A percentile compares a stretch with the other conserved stretches of the same genome.
Conservation (phyloP, 2,888 invertebrate species). For the Hypolimnas misippus region DNA sequence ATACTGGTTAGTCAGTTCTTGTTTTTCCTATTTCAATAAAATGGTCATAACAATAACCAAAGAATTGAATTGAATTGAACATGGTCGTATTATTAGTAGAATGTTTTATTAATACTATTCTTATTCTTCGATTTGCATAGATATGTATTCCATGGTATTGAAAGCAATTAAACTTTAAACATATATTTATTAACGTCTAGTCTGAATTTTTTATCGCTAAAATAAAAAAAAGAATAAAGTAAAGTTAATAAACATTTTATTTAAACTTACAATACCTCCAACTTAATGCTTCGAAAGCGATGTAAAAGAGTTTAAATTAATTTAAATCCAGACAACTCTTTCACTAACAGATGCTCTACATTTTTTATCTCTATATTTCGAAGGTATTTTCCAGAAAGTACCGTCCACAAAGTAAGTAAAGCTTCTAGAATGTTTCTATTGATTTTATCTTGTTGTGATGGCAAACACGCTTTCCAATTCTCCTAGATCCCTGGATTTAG, state of each 20-base stretch:
- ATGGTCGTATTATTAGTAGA: not conserved
- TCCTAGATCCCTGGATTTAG: conserved; percentile 31
- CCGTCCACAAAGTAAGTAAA: conserved; percentile 17
- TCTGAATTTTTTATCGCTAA: no score
- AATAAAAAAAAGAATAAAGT: no score
- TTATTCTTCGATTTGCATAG: not conserved
- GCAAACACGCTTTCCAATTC: conserved; percentile 36
- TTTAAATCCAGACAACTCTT: no score
- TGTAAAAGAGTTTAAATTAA: no score
- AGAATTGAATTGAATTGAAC: no score
- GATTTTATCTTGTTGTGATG: conserved; percentile 33
- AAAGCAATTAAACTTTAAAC: not conserved
- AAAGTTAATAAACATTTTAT: no score
- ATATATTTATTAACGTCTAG: not conserved
- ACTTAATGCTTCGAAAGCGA: no score
- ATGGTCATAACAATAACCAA: no score
- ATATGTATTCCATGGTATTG: not conserved
- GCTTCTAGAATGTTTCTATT: conserved; percentile 20
- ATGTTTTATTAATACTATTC: no score
- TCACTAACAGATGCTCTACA: no score
- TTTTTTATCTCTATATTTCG: not conserved
- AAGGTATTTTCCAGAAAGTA: not conserved
- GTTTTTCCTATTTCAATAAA: not conserved
- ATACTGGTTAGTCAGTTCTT: not conserved
- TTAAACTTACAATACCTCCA: no score